phyloP scores from a whole-genome alignment of 2,888 invertebrate genomes.

The Archips crataeganus region DNA sequence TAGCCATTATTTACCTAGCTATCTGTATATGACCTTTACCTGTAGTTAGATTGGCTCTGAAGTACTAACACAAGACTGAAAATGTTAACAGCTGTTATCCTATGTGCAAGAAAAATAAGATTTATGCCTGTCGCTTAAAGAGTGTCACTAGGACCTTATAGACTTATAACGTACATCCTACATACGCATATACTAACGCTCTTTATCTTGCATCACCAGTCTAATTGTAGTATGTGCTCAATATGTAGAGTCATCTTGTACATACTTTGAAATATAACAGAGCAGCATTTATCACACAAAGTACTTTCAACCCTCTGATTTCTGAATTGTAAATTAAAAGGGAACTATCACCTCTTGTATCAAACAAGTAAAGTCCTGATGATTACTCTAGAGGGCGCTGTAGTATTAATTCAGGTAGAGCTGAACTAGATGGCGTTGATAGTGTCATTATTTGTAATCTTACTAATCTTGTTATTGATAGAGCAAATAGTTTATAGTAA shows the following conservation, averaged over 20 bases:
- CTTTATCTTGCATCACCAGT: too few species aligned
- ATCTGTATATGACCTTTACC: too few species aligned
- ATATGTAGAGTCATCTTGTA: not conserved
- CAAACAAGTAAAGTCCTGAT: slow-evolving; percentile 7
- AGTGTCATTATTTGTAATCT: slow-evolving; percentile 15
- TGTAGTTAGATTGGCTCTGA: too few species aligned
- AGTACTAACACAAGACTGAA: too few species aligned
- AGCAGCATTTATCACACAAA: not conserved
- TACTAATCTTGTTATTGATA: not conserved
- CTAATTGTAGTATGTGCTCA: too few species aligned
- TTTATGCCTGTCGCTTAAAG: too few species aligned
- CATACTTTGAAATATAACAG: not conserved
- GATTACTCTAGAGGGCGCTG: slow-evolving; percentile 48
- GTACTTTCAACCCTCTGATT: not conserved
- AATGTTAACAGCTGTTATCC: too few species aligned
- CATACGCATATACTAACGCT: too few species aligned
- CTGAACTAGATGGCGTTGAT: slow-evolving; percentile 58
- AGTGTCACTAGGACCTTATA: too few species aligned
- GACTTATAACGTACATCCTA: too few species aligned
- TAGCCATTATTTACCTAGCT: too few species aligned
- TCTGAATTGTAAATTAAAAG: not conserved
- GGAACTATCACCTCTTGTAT: not conserved
- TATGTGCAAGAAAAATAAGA: too few species aligned
- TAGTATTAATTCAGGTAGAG: slow-evolving; percentile 37
- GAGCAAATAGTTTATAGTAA: not conserved